Evolutionary conservation across 2,888 invertebrate species (phyloP), one percentile per base, ranked within the genome.

Genomic region (Yponomeuta evonymella): DNA sequence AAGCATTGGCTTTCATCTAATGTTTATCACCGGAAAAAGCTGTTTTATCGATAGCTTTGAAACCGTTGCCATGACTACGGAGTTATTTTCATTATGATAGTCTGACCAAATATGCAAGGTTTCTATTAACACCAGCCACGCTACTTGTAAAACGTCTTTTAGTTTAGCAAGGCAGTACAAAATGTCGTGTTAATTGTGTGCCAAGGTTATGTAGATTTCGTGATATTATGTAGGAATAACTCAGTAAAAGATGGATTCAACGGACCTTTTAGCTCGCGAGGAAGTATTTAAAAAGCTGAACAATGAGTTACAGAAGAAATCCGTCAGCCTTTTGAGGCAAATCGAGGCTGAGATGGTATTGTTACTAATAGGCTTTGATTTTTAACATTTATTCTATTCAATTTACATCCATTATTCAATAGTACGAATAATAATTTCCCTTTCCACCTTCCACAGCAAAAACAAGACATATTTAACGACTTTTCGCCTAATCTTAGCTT

Each of bases 241-340:
- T 12, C 10, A 51, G 15, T 3, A 58, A 73, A 80, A 77, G 75
- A 90, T 91, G 91, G 89, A 91, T 75, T 84, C 86, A 11, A 51
- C 81, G n/a, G 85, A 88, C 29, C 78, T 91, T 68, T 75, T 91
- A 76, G 91, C 89, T 4, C 85, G 90, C 23, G 92, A 91, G 78
- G 84, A 90, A 80, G 90, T 90, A 77, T 91, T 88, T 73, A 90
- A 88, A 74, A 89, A 88, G 74, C 81, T 92, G 3, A 92, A 91
- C 73, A 88, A 87, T 74, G 88, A 91, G 75, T 78, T 92, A 68
- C 89, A 91, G 74, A 89, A 87, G 79, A 91, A 90, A 80, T 89
- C 90, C 11, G 87, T 88, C 73, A 88, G 85, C 73, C 77, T 92
- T 63, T 88, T 91, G 85, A 88, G 86, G 69, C 83, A 89, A 83